Evolutionary conservation across 2,113 vertebrate genomes (phyloP).

Genomic region (Leptobrachium leishanense): DNA sequence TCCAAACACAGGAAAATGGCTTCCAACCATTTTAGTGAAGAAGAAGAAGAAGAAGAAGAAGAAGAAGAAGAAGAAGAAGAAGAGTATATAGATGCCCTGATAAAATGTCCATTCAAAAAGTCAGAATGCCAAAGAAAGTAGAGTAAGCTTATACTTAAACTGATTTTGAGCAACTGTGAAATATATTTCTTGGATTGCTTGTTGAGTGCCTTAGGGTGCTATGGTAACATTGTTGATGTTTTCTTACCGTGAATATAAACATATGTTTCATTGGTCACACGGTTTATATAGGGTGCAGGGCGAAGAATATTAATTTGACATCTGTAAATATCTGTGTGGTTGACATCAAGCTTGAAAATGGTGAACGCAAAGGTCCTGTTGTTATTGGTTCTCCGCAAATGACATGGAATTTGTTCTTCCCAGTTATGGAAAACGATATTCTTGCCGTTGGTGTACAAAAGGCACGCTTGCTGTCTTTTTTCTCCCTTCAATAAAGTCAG

Average conservation of each 20-base stretch:
- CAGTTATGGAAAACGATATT: constrained; percentile 10
- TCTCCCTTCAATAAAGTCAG: constrained; percentile 63
- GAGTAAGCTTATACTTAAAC: background rate
- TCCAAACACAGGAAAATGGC: background rate
- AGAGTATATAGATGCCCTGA: background rate
- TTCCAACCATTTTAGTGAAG: background rate
- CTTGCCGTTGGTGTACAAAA: constrained; percentile 51
- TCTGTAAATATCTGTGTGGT: constrained; percentile 59
- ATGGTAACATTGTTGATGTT: too few species aligned
- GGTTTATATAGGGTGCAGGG: constrained; percentile 63
- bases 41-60: background rate
- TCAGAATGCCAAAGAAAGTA: background rate
- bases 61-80: background rate
- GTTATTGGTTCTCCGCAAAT: constrained; percentile 49
- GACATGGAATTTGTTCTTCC: constrained; percentile 53
- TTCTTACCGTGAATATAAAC: constrained; percentile 70
- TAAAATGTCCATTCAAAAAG: background rate
- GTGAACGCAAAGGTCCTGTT: constrained; percentile 59
- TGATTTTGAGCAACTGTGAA: background rate
- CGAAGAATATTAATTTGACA: constrained; percentile 61
- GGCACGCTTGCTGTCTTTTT: constrained; percentile 57
- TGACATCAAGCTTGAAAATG: constrained; percentile 62
- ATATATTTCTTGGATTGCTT: too few species aligned
- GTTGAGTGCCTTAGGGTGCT: too few species aligned
- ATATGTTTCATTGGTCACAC: constrained; percentile 58